Evolutionary conservation across 1,140 invertebrate genomes (phyloP), one percentile per base, ranked within the genome.

Genomic region (Riptortus pedestris): DNA sequence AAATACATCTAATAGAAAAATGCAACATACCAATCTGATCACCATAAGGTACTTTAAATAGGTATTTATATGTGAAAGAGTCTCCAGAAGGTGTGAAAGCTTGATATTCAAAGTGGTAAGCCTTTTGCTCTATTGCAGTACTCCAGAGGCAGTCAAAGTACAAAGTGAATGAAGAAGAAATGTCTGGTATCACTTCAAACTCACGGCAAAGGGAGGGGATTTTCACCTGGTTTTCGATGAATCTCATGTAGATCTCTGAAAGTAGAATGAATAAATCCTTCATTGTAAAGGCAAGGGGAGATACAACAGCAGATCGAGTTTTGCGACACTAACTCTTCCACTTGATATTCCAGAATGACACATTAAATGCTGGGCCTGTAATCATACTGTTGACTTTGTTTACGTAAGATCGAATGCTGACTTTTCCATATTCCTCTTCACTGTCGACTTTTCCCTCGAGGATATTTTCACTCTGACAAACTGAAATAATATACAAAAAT

Each of bases 111-210:
- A 66, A 66, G 45, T 51, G 52, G 43, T 52, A 66, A 60, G 59
- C 51, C 58, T 28, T 59, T 16, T 59, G 22, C 24, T 60, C 27
- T 47, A 55, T 28, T 14, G 16, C 14, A 47, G 3, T 22, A 27
- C 7, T 29, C 65, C 65, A 66, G 11, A 66, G 58, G 48, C 65
- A 66, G 65, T 66, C 65, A 45, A 66, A 66, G 57, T 51, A 66
- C 4, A 66, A 20, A 33, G 24, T 61, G 28, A 64, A 66, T 47
- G 55, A 22, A 47, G 45, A 12, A 31, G 51, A 9, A 29, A 33
- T 28, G 7, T 64, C 27, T 28, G 55, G 65, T 14, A n/a, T 31
- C 31, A 66, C 51, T 31, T 66, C 14, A 59, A 66, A 66, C 38
- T 66, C 65, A 28, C 65, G 55, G 29, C 65, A 66, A 14, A 66